phyloP scores from a whole-genome alignment of 1,140 invertebrate species.

The Agrypnia vestita region DNA sequence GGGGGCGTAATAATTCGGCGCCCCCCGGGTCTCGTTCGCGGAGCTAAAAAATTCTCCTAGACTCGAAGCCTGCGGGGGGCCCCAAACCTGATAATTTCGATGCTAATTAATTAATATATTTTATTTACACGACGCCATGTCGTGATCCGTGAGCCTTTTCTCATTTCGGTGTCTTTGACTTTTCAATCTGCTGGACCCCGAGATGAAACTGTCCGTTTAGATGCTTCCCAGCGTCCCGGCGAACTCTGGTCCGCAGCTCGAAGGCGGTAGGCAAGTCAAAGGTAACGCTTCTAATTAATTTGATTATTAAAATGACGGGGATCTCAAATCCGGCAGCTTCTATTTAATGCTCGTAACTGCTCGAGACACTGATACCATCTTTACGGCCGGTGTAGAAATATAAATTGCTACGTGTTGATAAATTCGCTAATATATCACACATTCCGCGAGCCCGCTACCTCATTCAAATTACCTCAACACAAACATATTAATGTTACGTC shows the following conservation, averaged over 20 bases:
- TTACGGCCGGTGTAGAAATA: not conserved
- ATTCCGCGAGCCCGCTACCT: not conserved
- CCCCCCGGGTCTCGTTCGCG: constrained; percentile 1
- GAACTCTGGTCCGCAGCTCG: not conserved
- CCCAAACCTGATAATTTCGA: constrained; percentile 20
- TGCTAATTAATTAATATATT: constrained; percentile 44
- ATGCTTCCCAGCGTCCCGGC: not conserved
- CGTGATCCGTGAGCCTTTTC: not conserved
- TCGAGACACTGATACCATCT: not conserved
- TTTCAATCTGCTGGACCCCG: not conserved
- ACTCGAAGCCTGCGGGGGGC: constrained; percentile 5
- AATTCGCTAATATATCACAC: constrained; percentile 23
- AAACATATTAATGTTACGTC: no score
- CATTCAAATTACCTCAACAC: no score
- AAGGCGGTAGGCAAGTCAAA: constrained; percentile 6
- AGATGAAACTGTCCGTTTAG: constrained; percentile 1
- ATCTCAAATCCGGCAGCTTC: constrained; percentile 19
- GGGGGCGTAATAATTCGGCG: constrained; percentile 20
- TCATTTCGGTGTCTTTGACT: constrained; percentile 9
- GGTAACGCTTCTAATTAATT: constrained; percentile 29
- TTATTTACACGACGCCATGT: constrained; percentile 17
- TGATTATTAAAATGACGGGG: constrained; percentile 4
- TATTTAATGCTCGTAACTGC: constrained; percentile 17
- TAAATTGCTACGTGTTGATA: constrained; percentile 4
- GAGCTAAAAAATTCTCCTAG: constrained; percentile 17